phyloP scores from a whole-genome alignment of 2,888 invertebrate species.

The Pocota personata region DNA sequence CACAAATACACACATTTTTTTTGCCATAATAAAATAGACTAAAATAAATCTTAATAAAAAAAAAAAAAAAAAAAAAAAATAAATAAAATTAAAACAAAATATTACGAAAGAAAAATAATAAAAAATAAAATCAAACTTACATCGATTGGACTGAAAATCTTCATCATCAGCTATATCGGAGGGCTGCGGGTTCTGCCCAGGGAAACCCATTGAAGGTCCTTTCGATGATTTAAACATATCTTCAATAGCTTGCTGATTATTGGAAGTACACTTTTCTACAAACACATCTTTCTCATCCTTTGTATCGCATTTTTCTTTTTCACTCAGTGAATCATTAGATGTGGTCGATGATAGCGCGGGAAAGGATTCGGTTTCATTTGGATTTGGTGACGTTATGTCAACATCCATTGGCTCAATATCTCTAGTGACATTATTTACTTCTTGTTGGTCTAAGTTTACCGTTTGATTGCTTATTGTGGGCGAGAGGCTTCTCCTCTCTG shows the following conservation, averaged over 20 bases:
- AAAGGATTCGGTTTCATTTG: constrained; percentile 74
- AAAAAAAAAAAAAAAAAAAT: constrained; percentile 10
- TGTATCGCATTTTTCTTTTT: constrained; percentile 77
- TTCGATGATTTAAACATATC: constrained; percentile 77
- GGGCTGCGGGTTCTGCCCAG: constrained; percentile 29
- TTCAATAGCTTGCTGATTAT: constrained; percentile 75
- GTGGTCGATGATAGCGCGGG: constrained; percentile 62
- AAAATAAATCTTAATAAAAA: neutral
- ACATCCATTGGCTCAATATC: constrained; percentile 79
- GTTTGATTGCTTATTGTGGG: constrained; percentile 57
- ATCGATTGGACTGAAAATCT: constrained; percentile 73
- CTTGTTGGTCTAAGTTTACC: constrained; percentile 43
- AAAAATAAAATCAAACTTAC: constrained; percentile 74
- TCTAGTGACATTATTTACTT: constrained; percentile 28
- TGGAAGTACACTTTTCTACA: constrained; percentile 77
- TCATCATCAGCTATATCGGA: constrained; percentile 62
- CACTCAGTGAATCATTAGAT: constrained; percentile 75
- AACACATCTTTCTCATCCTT: constrained; percentile 80
- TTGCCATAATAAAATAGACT: neutral
- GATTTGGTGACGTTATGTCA: constrained; percentile 74
- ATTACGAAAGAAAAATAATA: constrained; percentile 34
- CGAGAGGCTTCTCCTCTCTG: constrained; percentile 5
- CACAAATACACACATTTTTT: too few species aligned
- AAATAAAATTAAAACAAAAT: constrained; percentile 1
- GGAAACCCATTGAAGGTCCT: neutral